phyloP scores from a whole-genome alignment of 2,888 invertebrate genomes.

The Polyommatus icarus region DNA sequence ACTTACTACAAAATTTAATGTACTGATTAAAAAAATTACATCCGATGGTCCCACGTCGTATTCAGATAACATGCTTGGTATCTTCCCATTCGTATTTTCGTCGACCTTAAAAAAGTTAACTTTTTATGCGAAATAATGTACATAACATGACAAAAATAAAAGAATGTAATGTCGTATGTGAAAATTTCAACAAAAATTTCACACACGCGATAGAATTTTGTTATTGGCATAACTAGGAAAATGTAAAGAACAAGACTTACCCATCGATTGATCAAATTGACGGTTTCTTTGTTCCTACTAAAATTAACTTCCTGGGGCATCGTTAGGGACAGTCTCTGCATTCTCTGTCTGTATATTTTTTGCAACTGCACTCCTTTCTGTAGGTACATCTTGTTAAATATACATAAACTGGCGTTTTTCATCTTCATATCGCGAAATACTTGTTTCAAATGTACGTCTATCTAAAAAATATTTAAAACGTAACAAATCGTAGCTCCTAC shows the following conservation, averaged over 20 bases:
- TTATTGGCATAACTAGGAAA: no score
- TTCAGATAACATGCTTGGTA: background rate
- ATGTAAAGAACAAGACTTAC: background rate
- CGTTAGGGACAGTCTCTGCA: background rate
- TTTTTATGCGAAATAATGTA: background rate
- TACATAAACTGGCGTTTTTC: background rate
- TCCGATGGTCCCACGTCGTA: background rate
- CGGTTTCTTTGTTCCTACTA: background rate
- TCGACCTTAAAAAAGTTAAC: background rate
- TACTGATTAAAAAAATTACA: background rate
- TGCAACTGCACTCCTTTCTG: background rate
- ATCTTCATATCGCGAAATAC: background rate
- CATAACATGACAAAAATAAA: no score
- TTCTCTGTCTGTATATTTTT: background rate
- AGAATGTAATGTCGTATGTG: no score
- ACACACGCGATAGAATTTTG: background rate
- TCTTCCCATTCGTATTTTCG: background rate
- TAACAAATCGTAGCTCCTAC: no score
- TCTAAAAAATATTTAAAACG: background rate
- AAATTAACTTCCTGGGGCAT: background rate
- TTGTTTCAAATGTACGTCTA: background rate
- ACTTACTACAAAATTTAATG: slow-evolving; percentile 1
- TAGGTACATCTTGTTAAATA: background rate
- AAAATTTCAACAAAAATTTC: no score
- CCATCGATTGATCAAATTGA: slow-evolving; percentile 1